Base-by-base conservation (phyloP, 2,888 invertebrate genomes). In the Stenodera caucasica region DNA sequence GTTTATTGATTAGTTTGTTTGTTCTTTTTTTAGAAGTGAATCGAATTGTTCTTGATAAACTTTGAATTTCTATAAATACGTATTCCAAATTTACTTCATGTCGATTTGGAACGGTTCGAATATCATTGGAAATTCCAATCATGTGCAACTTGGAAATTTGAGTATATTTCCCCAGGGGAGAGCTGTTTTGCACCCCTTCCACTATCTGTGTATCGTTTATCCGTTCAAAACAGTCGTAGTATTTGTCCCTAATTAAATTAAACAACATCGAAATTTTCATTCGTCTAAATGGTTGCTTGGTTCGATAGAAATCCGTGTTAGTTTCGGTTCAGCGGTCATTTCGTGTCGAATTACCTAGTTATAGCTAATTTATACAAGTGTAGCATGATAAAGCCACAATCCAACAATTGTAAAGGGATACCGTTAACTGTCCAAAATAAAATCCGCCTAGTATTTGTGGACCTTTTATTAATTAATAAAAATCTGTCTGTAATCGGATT, bases 351-450 rank as follows among this genome's bases (percentile, higher is more conserved):
- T 33, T 51, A 33, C 51, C 32, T 30, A 30, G 53, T 53, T 53
- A 53, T 30, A 53, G 30, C 53, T 53, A 53, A 53, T 53, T 53
- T 53, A 53, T 53, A 53, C 53, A 30, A 30, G 30, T 35, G 32
- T 32, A 33, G 53, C 33, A 53, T 53, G 53, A 30, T 53, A 30
- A 53, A 53, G 35, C 53, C 53, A 35, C 53, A 53, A 53, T 53
- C 33, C 53, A 32, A 33, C 32, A 53, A 33, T 53, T 21, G 21
- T 23, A 45, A 23, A 53, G 32, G 53, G 18, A 21, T 35, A 30
- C 53, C 21, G 45, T 45, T 45, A 45, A 45, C 23, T 21, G 45
- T 45, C 29, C 53, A 29, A 21, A 53, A 53, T 53, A 32, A 35
- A 2, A 4, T 23, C 45, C 45, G 6, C 12, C 12, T 23, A 4